Conservation (phyloP, 2,113 vertebrate species). For the Trochalopteron elliotii region DNA sequence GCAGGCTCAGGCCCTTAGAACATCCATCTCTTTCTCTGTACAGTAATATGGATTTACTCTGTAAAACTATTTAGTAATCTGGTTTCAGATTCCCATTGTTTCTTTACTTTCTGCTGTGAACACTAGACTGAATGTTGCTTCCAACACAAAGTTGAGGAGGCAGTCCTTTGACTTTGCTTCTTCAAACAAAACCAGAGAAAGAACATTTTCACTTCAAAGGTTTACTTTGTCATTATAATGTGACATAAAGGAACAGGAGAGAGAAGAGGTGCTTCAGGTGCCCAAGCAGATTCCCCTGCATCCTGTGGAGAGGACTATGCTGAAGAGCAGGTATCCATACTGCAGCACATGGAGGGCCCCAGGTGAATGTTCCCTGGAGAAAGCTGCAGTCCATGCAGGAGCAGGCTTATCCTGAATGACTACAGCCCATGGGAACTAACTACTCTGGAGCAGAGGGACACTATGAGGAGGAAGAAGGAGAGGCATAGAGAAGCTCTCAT, state of each 20-base stretch:
- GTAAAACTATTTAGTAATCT: neutral
- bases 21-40: neutral
- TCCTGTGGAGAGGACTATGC: rapidly evolving
- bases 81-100: neutral
- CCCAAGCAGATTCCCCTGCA: neutral
- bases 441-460: neutral
- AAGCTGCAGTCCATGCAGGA: neutral
- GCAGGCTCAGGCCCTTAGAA: neutral
- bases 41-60: neutral
- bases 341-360: neutral
- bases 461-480: neutral
- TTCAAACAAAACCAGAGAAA: neutral
- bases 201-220: neutral
- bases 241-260: neutral
- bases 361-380: neutral
- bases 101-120: neutral
- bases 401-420: neutral
- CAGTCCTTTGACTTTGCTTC: neutral
- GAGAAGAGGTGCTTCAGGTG: neutral
- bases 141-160: neutral
- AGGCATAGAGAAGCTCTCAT: neutral
- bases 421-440: neutral
- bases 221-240: neutral
- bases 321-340: neutral
- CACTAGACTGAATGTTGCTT: neutral